A percentile compares a stretch with the other conserved stretches of the same genome.
phyloP scores from a whole-genome alignment of 53 echinoderm and acorn worm species.

The Henricia sp. region DNA sequence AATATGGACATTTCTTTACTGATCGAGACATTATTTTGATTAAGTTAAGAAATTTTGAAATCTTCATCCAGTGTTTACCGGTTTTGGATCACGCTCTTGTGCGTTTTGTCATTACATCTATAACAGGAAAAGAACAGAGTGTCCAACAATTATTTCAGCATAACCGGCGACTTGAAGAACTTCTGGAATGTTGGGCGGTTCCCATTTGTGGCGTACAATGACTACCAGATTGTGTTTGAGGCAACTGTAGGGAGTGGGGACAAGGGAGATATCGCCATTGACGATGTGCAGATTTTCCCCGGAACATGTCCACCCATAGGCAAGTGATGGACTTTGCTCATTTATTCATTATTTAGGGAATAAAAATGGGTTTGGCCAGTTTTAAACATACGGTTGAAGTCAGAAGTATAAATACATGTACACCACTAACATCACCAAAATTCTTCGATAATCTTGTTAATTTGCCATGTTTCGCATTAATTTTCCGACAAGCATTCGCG shows the following conservation, averaged over 20 bases:
- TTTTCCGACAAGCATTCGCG: too few species aligned
- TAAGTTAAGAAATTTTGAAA: too few species aligned
- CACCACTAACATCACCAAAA: not conserved
- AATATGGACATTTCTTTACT: too few species aligned
- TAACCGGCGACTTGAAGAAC: constrained; percentile 52
- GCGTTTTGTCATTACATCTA: too few species aligned
- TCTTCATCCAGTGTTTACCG: too few species aligned
- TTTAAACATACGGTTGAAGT: too few species aligned
- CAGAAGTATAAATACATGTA: too few species aligned
- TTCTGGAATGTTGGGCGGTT: constrained; percentile 61
- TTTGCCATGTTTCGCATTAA: not conserved
- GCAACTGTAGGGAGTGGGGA: constrained; percentile 76
- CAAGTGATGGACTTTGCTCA: not conserved
- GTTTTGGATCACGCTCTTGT: not conserved
- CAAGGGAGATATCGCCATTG: constrained; percentile 87
- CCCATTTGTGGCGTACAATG: constrained; percentile 39
- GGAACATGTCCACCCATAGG: constrained; percentile 60
- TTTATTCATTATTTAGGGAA: too few species aligned
- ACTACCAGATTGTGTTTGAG: constrained; percentile 80
- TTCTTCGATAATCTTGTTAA: not conserved
- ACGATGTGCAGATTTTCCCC: constrained; percentile 67
- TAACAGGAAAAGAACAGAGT: constrained; percentile 43
- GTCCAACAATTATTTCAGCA: constrained; percentile 32
- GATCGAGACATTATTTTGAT: too few species aligned
- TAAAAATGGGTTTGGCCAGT: too few species aligned